phyloP scores from a whole-genome alignment of 1,140 invertebrate genomes.

The Tetraneura akinire region DNA sequence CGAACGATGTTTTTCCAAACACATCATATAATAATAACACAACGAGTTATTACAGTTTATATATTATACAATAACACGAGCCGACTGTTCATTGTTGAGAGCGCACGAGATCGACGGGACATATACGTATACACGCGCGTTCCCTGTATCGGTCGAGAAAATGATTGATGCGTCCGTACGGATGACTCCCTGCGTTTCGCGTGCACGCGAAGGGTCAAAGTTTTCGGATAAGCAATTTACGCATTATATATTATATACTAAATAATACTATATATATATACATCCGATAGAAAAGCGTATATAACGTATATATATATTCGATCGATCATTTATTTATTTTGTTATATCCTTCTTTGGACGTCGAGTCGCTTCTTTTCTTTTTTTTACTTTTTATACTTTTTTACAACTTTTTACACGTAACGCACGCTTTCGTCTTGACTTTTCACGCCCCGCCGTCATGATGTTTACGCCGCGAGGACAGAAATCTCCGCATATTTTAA shows the following conservation, averaged over 20 bases:
- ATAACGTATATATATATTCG: neutral
- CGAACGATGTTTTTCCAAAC: too few species aligned
- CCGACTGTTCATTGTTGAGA: neutral
- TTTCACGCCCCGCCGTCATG: neutral
- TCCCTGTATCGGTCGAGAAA: slow-evolving; percentile 1
- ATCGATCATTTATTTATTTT: slow-evolving; percentile 30
- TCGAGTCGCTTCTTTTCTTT: neutral
- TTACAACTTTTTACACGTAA: too few species aligned
- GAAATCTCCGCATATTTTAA: too few species aligned
- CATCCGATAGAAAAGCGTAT: neutral
- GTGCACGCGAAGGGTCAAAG: slow-evolving; percentile 9
- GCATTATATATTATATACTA: too few species aligned
- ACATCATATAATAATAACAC: too few species aligned
- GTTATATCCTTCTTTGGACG: neutral
- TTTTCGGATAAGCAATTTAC: slow-evolving; percentile 39
- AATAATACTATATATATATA: too few species aligned
- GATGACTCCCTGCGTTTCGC: neutral
- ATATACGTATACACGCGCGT: too few species aligned
- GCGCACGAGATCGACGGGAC: neutral
- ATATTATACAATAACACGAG: too few species aligned
- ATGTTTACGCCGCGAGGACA: neutral
- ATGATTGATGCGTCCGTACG: slow-evolving; percentile 28
- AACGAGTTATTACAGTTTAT: too few species aligned
- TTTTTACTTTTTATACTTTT: too few species aligned
- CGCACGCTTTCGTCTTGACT: too few species aligned